Evolutionary conservation across 2,797 vertebrate genomes (phyloP), one percentile per base, ranked within the genome.

Genomic region (Parauchenoglanis ngamensis): DNA sequence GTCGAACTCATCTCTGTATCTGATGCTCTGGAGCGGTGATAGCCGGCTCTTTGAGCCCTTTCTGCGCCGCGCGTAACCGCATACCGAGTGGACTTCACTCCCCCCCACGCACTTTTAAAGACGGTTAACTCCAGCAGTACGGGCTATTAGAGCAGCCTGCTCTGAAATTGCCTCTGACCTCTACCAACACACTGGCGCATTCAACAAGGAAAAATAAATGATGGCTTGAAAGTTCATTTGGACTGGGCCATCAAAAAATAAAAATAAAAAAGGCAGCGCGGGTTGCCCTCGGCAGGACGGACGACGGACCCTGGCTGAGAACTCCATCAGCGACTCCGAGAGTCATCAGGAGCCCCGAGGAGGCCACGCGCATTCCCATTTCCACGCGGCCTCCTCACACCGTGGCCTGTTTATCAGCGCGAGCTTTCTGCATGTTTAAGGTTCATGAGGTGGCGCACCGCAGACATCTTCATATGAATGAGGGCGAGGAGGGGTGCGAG

Each of bases 201-300:
- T 86, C 52, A 35, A 88, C 79, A 77, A 89, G 91, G 86, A 91
- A 87, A 90, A 90, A 90, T 89, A 91, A 92, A 89, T 90, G 90
- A 76, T 67, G 65, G 52, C 82, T 83, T 67, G 75, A 86, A 84
- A 90, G 90, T 90, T 92, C 91, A 89, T 91, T 91, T 90, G 89
- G 90, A 92, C 89, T 89, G 90, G 88, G 91, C 88, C 85, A 87
- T 91, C 91, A 86, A 86, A 85, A 88, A 88, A 54, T 68, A 68
- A 63, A n/a, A 23, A 44, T 21, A 21, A 28, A 4, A 52, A 31
- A 68, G 7, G 44, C 87, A 83, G 90, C 61, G 3, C 52, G 35
- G 35, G 68, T 78, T 83, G 84, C 78, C 40, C 86, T 54, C 80
- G 63, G 84, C 85, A 68, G 84, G 85, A 89, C 61, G 83, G 77